Percentiles rank a stretch among this genome's conserved stretches.
Conservation (phyloP, 2,888 invertebrate genomes). For the Phyto melanocephala region DNA sequence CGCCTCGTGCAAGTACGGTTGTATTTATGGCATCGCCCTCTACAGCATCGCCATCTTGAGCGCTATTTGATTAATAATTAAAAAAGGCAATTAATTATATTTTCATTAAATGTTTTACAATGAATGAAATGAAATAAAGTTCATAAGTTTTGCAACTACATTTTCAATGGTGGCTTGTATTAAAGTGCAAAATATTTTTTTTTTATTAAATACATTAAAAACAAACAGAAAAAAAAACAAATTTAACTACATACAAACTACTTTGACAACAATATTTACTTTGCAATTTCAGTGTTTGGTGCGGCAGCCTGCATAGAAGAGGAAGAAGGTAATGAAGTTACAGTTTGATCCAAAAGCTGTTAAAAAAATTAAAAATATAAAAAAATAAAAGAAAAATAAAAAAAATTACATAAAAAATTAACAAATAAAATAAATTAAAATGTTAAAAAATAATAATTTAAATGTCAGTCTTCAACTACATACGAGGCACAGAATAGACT, state of each 20-base stretch:
- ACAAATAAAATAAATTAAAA: not conserved
- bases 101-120: too few relatives aligned
- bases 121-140: too few relatives aligned
- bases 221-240: slow-evolving; percentile 68
- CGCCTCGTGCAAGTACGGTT: slow-evolving; percentile 86
- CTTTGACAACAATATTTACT: slow-evolving; percentile 81
- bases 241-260: slow-evolving; percentile 71
- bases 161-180: not conserved
- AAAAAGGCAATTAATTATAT: not conserved
- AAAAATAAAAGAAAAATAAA: slow-evolving; percentile 67
- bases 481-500: too few relatives aligned
- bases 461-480: too few relatives aligned
- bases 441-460: not conserved
- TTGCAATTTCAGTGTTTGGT: slow-evolving; percentile 81
- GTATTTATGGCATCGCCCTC: slow-evolving; percentile 82
- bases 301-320: slow-evolving; percentile 80
- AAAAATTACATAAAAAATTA: slow-evolving; percentile 40
- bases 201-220: not conserved
- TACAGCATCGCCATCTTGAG: slow-evolving; percentile 73
- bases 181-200: not conserved
- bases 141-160: too few relatives aligned
- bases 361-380: slow-evolving; percentile 79
- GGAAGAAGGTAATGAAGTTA: slow-evolving; percentile 80
- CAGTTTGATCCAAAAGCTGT: slow-evolving; percentile 85
- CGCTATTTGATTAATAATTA: slow-evolving; percentile 18